phyloP scores from a whole-genome alignment of 2,113 vertebrate species.

The Ursus arctos region DNA sequence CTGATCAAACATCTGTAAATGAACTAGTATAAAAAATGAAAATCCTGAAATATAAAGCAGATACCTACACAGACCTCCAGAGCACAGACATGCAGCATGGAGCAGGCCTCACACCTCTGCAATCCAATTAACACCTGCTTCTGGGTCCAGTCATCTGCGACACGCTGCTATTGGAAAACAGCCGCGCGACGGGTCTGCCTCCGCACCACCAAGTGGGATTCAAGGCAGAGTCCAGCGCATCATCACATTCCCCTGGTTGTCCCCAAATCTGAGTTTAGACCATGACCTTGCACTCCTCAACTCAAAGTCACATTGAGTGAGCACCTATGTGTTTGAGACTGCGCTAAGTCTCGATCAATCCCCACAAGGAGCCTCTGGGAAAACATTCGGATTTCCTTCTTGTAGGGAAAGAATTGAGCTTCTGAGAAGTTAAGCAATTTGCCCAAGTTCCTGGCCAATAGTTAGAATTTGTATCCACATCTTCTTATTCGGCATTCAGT shows the following conservation, averaged over 20 bases:
- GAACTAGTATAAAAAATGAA: conserved; percentile 68
- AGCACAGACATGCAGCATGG: background rate
- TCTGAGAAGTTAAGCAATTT: background rate
- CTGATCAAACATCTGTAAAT: conserved; percentile 82
- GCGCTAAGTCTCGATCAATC: background rate
- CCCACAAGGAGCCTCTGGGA: background rate
- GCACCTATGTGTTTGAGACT: background rate
- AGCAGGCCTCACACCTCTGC: background rate
- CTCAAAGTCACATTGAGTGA: background rate
- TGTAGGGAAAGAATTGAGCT: background rate
- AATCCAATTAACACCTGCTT: background rate
- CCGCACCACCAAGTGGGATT: background rate
- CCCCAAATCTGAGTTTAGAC: background rate
- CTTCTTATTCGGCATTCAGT: background rate
- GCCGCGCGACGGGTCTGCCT: background rate
- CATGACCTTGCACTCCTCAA: background rate
- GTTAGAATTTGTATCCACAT: background rate
- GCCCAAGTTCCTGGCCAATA: background rate
- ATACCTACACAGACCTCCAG: conserved; percentile 21
- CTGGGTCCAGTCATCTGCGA: background rate
- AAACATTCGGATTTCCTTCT: background rate
- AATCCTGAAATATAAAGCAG: conserved; percentile 48
- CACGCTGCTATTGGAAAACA: background rate
- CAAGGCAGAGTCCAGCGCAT: background rate
- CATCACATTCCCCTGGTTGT: background rate